A percentile compares a stretch with the other conserved stretches of the same genome.
Conservation (phyloP, 2,888 invertebrate species). For the Himalopsyche tibetana region DNA sequence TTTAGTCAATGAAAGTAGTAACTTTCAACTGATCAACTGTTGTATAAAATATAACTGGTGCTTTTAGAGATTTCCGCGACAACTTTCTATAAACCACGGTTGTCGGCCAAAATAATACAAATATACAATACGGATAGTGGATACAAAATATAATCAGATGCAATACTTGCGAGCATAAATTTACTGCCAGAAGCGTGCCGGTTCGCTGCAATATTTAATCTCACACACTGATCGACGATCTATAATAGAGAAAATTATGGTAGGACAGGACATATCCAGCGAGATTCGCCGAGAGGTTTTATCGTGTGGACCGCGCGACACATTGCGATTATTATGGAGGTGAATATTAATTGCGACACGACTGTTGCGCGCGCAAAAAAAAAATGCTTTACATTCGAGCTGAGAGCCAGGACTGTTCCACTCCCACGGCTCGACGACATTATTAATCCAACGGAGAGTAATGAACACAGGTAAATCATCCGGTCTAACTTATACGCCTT, state of each 20-base stretch:
- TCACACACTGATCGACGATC: not conserved
- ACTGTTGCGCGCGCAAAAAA: not conserved
- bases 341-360: slow-evolving; percentile 22
- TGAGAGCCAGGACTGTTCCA: slow-evolving; percentile 3
- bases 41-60: too few species aligned
- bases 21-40: too few species aligned
- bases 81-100: too few species aligned
- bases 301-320: not conserved
- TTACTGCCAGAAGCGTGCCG: too few species aligned
- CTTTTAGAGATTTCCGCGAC: too few species aligned
- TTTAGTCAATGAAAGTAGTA: too few species aligned
- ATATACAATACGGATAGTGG: too few species aligned
- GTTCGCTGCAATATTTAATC: too few species aligned
- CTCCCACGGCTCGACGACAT: slow-evolving; percentile 29
- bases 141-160: too few species aligned
- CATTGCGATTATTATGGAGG: slow-evolving; percentile 28
- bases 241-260: not conserved
- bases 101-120: too few species aligned
- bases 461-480: slow-evolving; percentile 24
- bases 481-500: not conserved
- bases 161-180: too few species aligned
- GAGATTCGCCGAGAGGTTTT: not conserved
- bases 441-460: slow-evolving; percentile 9
- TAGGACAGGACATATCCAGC: not conserved
- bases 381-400: slow-evolving; percentile 9